Evolutionary conservation across 2,797 vertebrate species (phyloP).

Genomic region (Darevskia nairensis): DNA sequence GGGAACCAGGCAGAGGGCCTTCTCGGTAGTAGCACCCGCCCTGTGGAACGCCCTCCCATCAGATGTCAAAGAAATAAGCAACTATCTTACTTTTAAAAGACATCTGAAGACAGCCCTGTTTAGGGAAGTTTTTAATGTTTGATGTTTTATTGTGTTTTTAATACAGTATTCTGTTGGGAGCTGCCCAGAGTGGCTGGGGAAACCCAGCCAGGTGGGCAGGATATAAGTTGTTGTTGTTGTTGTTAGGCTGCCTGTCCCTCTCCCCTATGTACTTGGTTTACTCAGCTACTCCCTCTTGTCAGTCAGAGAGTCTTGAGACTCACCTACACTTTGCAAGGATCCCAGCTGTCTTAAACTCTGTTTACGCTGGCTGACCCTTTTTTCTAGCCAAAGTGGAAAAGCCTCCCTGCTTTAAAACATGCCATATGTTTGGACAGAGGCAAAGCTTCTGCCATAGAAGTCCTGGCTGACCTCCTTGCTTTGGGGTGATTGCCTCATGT

Average conservation of each 20-base stretch:
- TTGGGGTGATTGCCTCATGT: background rate
- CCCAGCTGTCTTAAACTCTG: background rate
- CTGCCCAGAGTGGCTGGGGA: no score
- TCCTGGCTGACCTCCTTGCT: background rate
- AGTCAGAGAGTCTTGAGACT: background rate
- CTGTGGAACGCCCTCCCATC: no score
- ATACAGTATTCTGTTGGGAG: no score
- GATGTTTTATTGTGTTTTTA: no score
- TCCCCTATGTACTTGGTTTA: background rate
- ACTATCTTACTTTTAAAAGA: no score
- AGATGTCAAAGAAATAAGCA: no score
- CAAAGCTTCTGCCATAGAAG: background rate
- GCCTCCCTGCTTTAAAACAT: background rate
- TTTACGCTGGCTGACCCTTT: background rate
- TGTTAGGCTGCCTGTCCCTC: background rate
- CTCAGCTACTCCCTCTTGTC: background rate
- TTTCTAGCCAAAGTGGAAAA: background rate
- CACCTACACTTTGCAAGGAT: background rate
- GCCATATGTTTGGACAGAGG: background rate
- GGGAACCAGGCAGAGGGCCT: no score
- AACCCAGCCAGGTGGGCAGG: no score
- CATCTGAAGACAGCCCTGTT: no score
- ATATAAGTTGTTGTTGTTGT: no score
- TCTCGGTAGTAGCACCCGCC: no score
- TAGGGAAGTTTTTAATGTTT: no score